phyloP scores from a whole-genome alignment of 2,797 vertebrate species.

The Typhlichthys subterraneus region DNA sequence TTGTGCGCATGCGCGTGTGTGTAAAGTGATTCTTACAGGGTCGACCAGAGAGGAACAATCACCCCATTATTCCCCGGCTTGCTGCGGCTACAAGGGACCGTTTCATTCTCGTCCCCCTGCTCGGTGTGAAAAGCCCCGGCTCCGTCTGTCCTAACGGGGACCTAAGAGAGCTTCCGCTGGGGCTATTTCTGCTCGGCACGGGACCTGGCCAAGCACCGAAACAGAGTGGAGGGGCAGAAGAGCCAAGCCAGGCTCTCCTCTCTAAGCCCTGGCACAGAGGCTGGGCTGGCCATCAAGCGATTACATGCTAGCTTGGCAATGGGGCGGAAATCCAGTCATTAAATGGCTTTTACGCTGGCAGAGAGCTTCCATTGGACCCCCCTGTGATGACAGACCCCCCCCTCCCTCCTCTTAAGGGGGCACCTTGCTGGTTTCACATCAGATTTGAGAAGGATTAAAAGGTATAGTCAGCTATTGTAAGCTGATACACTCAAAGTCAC shows the following conservation, averaged over 20 bases:
- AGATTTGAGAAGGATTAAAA: constrained; percentile 52
- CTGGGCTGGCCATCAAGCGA: constrained; percentile 72
- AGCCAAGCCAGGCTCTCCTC: constrained; percentile 54
- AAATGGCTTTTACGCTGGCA: constrained; percentile 72
- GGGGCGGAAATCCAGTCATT: constrained; percentile 67
- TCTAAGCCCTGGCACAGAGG: constrained; percentile 58
- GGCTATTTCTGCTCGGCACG: constrained; percentile 46
- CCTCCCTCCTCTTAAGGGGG: not conserved
- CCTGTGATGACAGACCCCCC: not conserved
- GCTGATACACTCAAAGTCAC: too few relatives aligned
- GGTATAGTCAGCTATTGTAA: too few relatives aligned
- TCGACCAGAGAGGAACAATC: constrained; percentile 63
- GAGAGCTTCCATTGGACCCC: constrained; percentile 53
- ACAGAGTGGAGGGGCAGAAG: not conserved
- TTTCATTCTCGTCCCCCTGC: constrained; percentile 40
- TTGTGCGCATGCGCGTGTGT: constrained; percentile 24
- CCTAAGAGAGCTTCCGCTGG: constrained; percentile 42
- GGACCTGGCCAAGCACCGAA: constrained; percentile 46
- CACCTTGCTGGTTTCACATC: constrained; percentile 38
- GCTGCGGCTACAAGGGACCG: constrained; percentile 49
- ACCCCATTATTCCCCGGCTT: constrained; percentile 47
- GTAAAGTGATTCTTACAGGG: constrained; percentile 42
- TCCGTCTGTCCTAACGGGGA: constrained; percentile 44
- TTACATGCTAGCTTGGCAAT: constrained; percentile 77
- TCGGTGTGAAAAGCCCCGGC: constrained; percentile 57